Conservation (phyloP, 2,797 vertebrate species). For the Lacerta viridis region DNA sequence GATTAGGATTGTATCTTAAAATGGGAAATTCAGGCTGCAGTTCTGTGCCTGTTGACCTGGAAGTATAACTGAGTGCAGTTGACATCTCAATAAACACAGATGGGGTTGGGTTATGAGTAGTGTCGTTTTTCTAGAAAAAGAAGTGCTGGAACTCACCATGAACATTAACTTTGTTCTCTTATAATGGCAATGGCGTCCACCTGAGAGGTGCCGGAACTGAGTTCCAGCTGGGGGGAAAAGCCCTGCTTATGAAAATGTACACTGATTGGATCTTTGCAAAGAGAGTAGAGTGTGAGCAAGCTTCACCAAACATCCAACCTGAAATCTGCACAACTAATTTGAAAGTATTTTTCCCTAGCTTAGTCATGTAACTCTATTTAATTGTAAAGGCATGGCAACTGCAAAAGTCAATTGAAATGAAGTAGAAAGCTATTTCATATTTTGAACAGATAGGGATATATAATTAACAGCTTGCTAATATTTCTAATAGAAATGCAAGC, state of each 20-base stretch:
- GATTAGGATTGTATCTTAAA: not conserved
- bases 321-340: not conserved
- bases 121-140: no score
- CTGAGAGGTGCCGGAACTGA: no score
- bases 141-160: no score
- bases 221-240: no score
- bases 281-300: no score
- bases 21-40: not conserved
- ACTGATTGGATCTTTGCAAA: not conserved
- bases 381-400: not conserved
- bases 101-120: not conserved
- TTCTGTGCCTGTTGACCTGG: not conserved
- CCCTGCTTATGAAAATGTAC: no score
- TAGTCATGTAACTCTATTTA: not conserved
- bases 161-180: no score
- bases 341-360: not conserved
- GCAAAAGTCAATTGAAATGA: constrained; percentile 29
- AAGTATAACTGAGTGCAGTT: not conserved
- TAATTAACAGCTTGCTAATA: constrained; percentile 43
- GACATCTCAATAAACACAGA: not conserved
- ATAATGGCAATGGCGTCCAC: no score
- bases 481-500: constrained; percentile 55
- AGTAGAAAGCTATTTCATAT: not conserved
- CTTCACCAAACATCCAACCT: not conserved
- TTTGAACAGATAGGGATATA: not conserved